Percentiles rank a stretch among this genome's conserved stretches.
Conservation (phyloP, 2,888 invertebrate genomes). For the Agapetus fuscipes region DNA sequence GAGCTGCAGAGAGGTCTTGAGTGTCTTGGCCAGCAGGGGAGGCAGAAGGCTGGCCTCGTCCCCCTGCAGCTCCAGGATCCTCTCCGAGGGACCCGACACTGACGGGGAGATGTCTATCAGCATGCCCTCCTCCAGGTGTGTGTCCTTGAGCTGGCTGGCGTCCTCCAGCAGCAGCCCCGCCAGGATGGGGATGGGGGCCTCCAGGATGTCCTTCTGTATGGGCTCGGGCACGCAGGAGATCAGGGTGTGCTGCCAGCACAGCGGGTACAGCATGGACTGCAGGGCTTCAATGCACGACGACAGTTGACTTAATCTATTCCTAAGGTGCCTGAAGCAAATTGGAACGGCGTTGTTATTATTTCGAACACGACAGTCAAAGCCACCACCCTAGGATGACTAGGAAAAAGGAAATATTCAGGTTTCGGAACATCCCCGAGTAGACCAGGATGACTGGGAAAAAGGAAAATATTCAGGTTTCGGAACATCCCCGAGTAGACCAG, state of each 20-base stretch:
- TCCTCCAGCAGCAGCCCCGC: conserved; percentile 63
- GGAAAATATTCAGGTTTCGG: no score
- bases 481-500: no score
- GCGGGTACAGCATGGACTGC: conserved; percentile 67
- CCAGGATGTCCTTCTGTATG: conserved; percentile 56
- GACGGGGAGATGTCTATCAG: conserved; percentile 55
- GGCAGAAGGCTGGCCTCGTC: conserved; percentile 73
- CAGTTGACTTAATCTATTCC: conserved; percentile 53
- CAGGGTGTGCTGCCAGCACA: conserved; percentile 77
- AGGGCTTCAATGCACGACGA: conserved; percentile 69
- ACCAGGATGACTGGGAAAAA: no score
- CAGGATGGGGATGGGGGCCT: conserved; percentile 69
- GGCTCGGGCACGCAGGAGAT: conserved; percentile 66
- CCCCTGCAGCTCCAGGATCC: conserved; percentile 56
- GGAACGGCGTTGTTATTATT: no score
- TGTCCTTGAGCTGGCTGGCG: no score
- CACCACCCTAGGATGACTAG: no score
- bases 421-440: no score
- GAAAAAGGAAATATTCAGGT: no score
- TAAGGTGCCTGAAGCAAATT: no score
- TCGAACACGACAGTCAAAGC: no score
- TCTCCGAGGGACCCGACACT: conserved; percentile 35
- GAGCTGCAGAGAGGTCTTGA: conserved; percentile 46
- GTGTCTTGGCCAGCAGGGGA: conserved; percentile 54
- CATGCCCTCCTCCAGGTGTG: no score